Conservation (phyloP, 1,140 invertebrate genomes). For the Nymphalis io region DNA sequence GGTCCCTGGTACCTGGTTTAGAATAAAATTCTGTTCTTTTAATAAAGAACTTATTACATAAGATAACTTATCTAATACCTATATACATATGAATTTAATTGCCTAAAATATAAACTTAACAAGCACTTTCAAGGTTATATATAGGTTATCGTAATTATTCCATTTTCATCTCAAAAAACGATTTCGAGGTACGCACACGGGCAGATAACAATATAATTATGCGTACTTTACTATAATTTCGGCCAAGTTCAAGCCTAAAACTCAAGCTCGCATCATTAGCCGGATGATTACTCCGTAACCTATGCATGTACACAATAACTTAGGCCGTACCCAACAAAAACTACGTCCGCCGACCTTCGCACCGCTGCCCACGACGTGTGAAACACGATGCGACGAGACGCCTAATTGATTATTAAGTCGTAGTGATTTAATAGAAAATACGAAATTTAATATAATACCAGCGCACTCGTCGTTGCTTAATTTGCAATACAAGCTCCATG, state of each 20-base stretch:
- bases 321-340: constrained; percentile 42
- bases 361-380: constrained; percentile 46
- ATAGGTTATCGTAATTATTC: background rate
- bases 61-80: too few species aligned
- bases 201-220: constrained; percentile 16
- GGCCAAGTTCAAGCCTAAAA: constrained; percentile 63
- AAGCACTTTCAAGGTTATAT: background rate
- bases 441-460: constrained; percentile 21
- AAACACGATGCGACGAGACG: constrained; percentile 35
- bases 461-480: constrained; percentile 19
- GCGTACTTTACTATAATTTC: constrained; percentile 34
- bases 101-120: background rate
- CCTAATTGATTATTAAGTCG: constrained; percentile 45
- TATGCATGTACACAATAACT: constrained; percentile 39
- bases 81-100: background rate
- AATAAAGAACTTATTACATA: too few species aligned
- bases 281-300: constrained; percentile 45
- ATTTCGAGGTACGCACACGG: constrained; percentile 6
- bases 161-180: background rate
- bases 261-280: constrained; percentile 47
- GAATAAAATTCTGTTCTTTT: too few species aligned
- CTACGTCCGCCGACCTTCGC: constrained; percentile 62
- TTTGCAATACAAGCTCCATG: background rate
- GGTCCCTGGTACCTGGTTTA: too few species aligned
- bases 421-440: constrained; percentile 32